These are phyloP conservation scores for Stenodema calcarata DNA, from an alignment of 2,888 invertebrate species.

Conservation along the genomic window DNA sequence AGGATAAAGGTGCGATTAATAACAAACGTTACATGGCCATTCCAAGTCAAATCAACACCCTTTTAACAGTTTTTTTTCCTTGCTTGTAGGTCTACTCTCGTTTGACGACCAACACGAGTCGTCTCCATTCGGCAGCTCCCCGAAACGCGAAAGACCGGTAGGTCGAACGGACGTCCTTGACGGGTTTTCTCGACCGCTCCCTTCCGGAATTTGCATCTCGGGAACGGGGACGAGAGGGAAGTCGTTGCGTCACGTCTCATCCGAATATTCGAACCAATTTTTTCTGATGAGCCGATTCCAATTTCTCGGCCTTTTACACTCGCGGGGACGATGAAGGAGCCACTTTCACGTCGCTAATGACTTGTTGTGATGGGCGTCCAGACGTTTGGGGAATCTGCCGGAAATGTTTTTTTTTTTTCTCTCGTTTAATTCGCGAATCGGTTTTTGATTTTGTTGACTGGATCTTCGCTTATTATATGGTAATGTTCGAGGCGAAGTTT, in stretches of 20 bases:
- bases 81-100: too few relatives aligned
- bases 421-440: too few relatives aligned
- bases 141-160: background rate
- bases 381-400: background rate
- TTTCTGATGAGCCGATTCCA: background rate
- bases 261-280: background rate
- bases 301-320: background rate
- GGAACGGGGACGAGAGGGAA: background rate
- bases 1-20: too few relatives aligned
- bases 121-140: too few relatives aligned
- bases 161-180: background rate
- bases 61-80: too few relatives aligned
- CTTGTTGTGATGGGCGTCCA: background rate
- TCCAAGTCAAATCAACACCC: too few relatives aligned
- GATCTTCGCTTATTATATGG: too few relatives aligned
- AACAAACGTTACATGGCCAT: too few relatives aligned
- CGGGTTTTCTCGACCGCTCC: background rate
- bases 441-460: background rate
- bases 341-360: background rate
- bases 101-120: too few relatives aligned
- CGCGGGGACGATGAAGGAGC: background rate
- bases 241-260: background rate
- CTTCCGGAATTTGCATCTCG: background rate
- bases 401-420: background rate
- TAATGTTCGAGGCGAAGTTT: too few relatives aligned